Conservation (phyloP, 2,113 vertebrate species). For the Turdus rufiventris region DNA sequence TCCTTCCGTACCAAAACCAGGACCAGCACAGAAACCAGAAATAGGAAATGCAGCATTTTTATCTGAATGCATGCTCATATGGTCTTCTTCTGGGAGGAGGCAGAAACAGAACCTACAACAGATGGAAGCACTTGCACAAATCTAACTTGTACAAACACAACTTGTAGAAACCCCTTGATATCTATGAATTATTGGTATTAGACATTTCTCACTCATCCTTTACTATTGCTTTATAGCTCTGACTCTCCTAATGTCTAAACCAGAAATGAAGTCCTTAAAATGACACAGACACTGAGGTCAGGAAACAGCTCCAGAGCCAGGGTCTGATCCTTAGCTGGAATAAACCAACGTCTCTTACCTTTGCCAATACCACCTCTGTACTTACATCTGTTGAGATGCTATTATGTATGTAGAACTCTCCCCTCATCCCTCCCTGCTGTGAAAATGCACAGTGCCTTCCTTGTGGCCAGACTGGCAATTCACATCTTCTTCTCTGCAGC, state of each 20-base stretch:
- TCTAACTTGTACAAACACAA: not conserved
- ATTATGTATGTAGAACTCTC: not conserved
- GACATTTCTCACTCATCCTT: not conserved
- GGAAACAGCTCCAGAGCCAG: not conserved
- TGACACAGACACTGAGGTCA: rapidly evolving
- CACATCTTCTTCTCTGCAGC: not conserved
- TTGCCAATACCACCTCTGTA: not conserved
- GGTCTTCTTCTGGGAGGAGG: not conserved
- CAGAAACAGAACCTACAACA: not conserved
- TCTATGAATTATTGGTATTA: not conserved
- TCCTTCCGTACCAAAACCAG: not conserved
- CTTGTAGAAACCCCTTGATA: not conserved
- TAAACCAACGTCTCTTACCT: not conserved
- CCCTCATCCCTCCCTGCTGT: not conserved
- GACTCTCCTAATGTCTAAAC: not conserved
- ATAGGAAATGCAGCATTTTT: not conserved
- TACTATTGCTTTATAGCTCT: not conserved
- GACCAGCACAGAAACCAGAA: not conserved
- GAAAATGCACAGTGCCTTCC: not conserved
- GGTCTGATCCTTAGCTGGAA: not conserved
- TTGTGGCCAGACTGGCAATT: not conserved
- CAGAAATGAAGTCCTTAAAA: not conserved
- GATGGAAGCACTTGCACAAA: not conserved
- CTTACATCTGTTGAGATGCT: not conserved
- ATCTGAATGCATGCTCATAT: not conserved